Percentiles rank a stretch among this genome's conserved stretches.
phyloP scores from a whole-genome alignment of 2,113 vertebrate genomes.

The Eurypyga helias region DNA sequence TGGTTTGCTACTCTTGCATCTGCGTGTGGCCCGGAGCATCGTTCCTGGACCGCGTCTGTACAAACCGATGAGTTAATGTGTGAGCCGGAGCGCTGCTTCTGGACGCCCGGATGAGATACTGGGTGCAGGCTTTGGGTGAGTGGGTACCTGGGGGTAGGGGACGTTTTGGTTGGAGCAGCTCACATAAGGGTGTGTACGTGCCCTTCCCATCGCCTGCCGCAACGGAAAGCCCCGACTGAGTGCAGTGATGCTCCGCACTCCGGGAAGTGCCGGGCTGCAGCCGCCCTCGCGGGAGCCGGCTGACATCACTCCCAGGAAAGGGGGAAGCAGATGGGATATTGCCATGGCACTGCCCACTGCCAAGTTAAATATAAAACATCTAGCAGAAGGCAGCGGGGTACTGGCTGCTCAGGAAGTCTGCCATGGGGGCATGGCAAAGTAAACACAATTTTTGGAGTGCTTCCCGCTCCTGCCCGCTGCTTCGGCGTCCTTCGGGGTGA shows the following conservation, averaged over 20 bases:
- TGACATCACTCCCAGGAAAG: slow-evolving; percentile 23
- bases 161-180: background rate
- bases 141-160: rapidly evolving
- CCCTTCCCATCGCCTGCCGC: background rate
- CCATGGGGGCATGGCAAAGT: slow-evolving; percentile 37
- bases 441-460: slow-evolving; percentile 36
- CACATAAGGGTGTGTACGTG: rapidly evolving
- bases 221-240: background rate
- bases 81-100: background rate
- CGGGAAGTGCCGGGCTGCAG: background rate
- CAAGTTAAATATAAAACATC: slow-evolving; percentile 69
- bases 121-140: background rate
- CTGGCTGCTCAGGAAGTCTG: slow-evolving; percentile 63
- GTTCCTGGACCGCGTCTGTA: background rate
- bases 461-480: slow-evolving; percentile 2
- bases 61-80: background rate
- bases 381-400: slow-evolving; percentile 58
- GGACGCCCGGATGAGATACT: rapidly evolving
- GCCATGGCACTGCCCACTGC: slow-evolving; percentile 58
- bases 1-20: background rate
- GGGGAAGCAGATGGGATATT: slow-evolving; percentile 66
- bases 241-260: rapidly evolving
- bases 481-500: background rate
- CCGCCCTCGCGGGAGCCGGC: background rate
- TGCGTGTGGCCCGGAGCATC: background rate